Base-by-base conservation (phyloP, 2,888 invertebrate species). In the Ectemnius lituratus region DNA sequence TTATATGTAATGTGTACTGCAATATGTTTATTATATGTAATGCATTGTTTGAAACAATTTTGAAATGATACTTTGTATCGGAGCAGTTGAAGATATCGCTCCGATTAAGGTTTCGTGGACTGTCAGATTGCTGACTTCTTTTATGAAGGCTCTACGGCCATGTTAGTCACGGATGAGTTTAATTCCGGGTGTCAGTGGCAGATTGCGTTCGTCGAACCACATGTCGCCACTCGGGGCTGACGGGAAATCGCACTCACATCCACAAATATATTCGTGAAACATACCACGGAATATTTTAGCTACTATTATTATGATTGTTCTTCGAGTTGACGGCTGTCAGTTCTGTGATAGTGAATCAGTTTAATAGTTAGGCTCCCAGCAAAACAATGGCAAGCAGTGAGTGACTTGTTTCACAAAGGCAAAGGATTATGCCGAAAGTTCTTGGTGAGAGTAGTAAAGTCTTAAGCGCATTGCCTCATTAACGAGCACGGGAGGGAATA, bases 161-260 rank as follows among this genome's bases (percentile, higher is more conserved):
- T 78, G 80, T 75, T 65, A 63, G 74, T 83, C 78, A 67, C 76
- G 70, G 75, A 59, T 63, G 79, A 80, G 77, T 85, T 82, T 80
- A 80, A 82, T 82, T 80, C 78, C 78, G 78, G 75, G 78, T 72
- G 81, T 83, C 84, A 76, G 75, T 75, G 85, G 77, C 89, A 89
- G 86, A 90, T 88, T 90, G 89, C 80, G 85, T 85, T 78, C 83
- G 84, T 87, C 84, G 82, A 85, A 85, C 83, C 86, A 86, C 83
- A 80, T 85, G 86, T 83, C 79, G 82, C 85, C 85, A 85, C 14
- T 6, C 62, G 68, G 76, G 71, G 73, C 70, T 72, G 59, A 70
- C 80, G 67, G 70, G 70, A 62, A 72, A 74, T 72, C 80, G 63
- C 67, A 66, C 70, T 73, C 73, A 63, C 71, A 70, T 62, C 62